Evolutionary conservation across 2,797 vertebrate genomes (phyloP), one percentile per base, ranked within the genome.

Genomic region (Neosilurus hyrtlii): DNA sequence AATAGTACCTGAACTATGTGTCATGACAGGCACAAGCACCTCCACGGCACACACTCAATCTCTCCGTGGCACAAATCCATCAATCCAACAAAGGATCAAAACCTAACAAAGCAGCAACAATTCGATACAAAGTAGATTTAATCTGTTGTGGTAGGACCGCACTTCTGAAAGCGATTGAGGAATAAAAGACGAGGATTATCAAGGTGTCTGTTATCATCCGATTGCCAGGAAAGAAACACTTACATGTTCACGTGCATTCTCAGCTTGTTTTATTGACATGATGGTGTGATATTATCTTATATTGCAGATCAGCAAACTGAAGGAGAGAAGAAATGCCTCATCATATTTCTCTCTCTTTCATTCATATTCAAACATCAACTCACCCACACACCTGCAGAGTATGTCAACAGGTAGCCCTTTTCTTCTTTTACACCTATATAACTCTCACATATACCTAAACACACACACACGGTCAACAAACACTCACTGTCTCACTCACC

Each of bases 171-270:
- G 16, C n/a, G 9, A 56, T 10, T 10, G 11, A 18, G n/a, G 20
- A 30, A 26, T 24, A 67, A 67, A 16, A 30, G 52, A 82, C 4
- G 49, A 24, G 59, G 12, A 59, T 81, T 63, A 80, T 82, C 59
- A 49, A 75, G 24, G 71, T 56, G 62, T 26, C 0, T 16, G 56
- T 57, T 43, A 79, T 80, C 63, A 56, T n/a, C 10, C 57, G 20
- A n/a, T 5, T 62, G 73, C 26, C 61, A 72, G 9, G 43, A 67
- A 49, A 84, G 80, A 70, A 5, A 24, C 18, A 3, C 54, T 84
- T 74, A 83, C 81, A 89, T 79, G 85, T 92, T 91, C 87, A 89
- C 91, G 90, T 92, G 88, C 88, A 89, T 89, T 93, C 66, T 86
- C 52, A 84, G 52, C 9, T 20, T 10, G 66, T 79, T 37, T 80